Evolutionary conservation across 2,797 vertebrate species (phyloP).

Genomic region (Hyperoplus lanceolatus): DNA sequence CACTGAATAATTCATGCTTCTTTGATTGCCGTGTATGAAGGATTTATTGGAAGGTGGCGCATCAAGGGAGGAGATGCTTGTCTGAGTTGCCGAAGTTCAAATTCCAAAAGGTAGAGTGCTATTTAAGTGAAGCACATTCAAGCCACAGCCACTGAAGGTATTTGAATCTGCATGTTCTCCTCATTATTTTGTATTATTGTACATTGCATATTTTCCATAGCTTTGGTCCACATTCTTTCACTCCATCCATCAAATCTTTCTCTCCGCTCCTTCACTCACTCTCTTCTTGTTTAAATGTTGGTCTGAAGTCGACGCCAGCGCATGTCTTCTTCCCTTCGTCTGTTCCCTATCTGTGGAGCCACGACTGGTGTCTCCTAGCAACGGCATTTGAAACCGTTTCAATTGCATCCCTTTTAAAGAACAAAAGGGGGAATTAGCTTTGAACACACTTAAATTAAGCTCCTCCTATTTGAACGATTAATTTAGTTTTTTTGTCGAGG

Average conservation of each 20-base stretch:
- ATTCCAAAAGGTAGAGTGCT: constrained; percentile 40
- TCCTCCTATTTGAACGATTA: constrained; percentile 53
- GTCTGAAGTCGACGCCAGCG: constrained; percentile 56
- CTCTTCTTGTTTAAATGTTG: constrained; percentile 1
- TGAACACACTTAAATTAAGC: constrained; percentile 67
- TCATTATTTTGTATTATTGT: constrained; percentile 25
- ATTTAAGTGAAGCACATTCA: constrained; percentile 32
- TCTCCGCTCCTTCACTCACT: constrained; percentile 15
- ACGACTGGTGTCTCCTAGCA: constrained; percentile 79
- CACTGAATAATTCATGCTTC: constrained; percentile 80
- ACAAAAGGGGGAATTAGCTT: constrained; percentile 73
- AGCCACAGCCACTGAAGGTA: constrained; percentile 11
- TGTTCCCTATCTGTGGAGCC: constrained; percentile 49
- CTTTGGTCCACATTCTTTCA: constrained; percentile 1
- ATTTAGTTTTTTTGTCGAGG: constrained; percentile 37
- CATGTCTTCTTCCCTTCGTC: constrained; percentile 40
- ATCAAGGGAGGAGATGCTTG: constrained; percentile 61
- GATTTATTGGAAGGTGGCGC: constrained; percentile 68
- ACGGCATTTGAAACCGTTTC: constrained; percentile 68
- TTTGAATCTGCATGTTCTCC: constrained; percentile 27
- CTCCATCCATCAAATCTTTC: constrained; percentile 19
- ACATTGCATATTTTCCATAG: background rate
- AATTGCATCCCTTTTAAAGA: constrained; percentile 58
- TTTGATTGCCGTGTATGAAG: constrained; percentile 74
- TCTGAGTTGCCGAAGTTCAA: constrained; percentile 60